These are phyloP conservation scores for Chromobotia macracanthus DNA, from an alignment of 2,797 vertebrate genomes.

Conservation along the genomic window DNA sequence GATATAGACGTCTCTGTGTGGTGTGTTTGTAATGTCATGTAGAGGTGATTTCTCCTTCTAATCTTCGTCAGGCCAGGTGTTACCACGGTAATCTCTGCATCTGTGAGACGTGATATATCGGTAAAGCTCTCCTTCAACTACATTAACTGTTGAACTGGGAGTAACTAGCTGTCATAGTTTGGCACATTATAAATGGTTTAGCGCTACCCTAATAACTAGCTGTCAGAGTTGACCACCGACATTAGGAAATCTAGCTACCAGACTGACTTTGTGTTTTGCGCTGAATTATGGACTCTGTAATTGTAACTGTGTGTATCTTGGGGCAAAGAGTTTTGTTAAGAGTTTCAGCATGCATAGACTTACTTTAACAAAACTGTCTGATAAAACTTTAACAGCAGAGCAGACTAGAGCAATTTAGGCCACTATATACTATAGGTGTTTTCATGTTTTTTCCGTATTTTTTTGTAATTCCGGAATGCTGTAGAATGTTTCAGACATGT, in stretches of 20 bases:
- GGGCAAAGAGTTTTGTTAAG: conserved; percentile 9
- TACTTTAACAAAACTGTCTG: background rate
- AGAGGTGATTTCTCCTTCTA: conserved; percentile 23
- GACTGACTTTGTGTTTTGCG: conserved; percentile 24
- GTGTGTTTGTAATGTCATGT: conserved; percentile 4
- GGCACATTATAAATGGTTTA: conserved; percentile 44
- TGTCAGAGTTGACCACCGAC: conserved; percentile 53
- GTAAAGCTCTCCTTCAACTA: conserved; percentile 17
- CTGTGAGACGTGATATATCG: conserved; percentile 29
- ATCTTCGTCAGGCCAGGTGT: conserved; percentile 48
- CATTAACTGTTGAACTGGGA: conserved; percentile 20
- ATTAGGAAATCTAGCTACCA: conserved; percentile 42
- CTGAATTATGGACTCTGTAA: conserved; percentile 28
- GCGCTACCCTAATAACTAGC: conserved; percentile 48
- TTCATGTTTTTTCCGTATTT: background rate
- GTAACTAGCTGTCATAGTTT: conserved; percentile 35
- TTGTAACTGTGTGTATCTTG: conserved; percentile 22
- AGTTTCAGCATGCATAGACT: background rate
- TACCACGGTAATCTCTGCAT: conserved; percentile 27
- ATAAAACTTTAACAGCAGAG: background rate
- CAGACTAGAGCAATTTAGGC: background rate
- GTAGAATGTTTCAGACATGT: conserved; percentile 20
- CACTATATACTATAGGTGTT: conserved; percentile 9
- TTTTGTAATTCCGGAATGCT: background rate
- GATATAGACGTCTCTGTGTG: conserved; percentile 7